Evolutionary conservation across 2,888 invertebrate species (phyloP).

Genomic region (Cyrtodaria siliqua): DNA sequence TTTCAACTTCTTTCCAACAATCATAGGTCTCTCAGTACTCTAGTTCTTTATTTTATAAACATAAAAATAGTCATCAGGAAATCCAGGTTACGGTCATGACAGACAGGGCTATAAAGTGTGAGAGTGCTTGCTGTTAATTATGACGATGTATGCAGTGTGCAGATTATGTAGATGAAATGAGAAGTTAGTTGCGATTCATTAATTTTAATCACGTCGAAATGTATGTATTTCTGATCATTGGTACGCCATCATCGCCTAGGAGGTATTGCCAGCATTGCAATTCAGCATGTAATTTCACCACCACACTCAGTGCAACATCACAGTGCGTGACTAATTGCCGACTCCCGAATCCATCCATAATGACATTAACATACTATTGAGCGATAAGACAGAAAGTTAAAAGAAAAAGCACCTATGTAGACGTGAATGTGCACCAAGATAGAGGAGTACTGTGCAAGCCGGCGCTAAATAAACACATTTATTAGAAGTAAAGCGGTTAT

Average conservation of each 20-base stretch:
- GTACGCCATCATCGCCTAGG: conserved; percentile 1
- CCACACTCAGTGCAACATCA: conserved; percentile 9
- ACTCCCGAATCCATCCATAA: conserved; percentile 6
- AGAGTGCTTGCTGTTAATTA: too few species aligned
- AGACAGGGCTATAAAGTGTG: too few species aligned
- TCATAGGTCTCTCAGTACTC: too few species aligned
- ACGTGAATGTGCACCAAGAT: neutral
- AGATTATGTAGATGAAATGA: too few species aligned
- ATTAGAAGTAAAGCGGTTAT: conserved; percentile 1
- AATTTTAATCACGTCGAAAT: conserved; percentile 12
- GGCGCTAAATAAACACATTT: conserved; percentile 3
- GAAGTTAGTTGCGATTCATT: conserved; percentile 1
- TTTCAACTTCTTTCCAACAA: too few species aligned
- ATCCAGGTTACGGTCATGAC: too few species aligned
- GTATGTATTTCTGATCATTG: neutral
- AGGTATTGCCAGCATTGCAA: conserved; percentile 3
- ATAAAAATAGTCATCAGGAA: too few species aligned
- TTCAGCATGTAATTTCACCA: conserved; percentile 19
- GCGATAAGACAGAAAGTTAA: neutral
- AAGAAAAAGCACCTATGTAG: neutral
- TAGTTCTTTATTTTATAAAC: too few species aligned
- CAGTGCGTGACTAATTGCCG: conserved; percentile 13
- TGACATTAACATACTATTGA: conserved; percentile 4
- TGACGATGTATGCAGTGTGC: too few species aligned
- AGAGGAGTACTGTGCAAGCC: neutral